Percentiles rank a stretch among this genome's conserved stretches.
Evolutionary conservation across 1,140 invertebrate species (phyloP).

Genomic region (Sarcophaga peregrina): DNA sequence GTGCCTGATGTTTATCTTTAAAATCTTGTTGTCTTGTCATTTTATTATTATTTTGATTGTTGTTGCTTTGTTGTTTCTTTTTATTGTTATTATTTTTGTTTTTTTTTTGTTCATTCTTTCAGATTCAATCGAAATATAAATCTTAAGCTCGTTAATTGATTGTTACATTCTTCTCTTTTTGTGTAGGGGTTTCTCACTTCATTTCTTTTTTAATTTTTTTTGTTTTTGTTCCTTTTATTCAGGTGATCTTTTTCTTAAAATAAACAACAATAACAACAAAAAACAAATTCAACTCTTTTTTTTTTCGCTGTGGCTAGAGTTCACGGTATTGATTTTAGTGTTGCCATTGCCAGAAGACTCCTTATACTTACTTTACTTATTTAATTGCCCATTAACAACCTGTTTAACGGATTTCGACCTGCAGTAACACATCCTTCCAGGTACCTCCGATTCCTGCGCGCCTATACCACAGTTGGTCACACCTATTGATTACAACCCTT

Average conservation of each 20-base stretch:
- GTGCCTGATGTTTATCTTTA: conserved; percentile 10
- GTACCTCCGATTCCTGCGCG: no score
- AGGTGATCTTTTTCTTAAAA: not conserved
- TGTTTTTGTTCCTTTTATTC: not conserved
- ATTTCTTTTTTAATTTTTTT: not conserved
- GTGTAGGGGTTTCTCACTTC: conserved; percentile 27
- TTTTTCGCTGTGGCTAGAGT: not conserved
- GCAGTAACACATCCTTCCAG: no score
- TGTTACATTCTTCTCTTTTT: conserved; percentile 54
- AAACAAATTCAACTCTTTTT: conserved; percentile 19
- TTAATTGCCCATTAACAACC: no score
- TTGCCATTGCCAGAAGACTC: no score
- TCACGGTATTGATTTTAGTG: not conserved
- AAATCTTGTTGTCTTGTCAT: conserved; percentile 34
- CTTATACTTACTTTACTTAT: no score
- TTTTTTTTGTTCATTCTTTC: not conserved
- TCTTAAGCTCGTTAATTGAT: conserved; percentile 61
- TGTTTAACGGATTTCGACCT: no score
- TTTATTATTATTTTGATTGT: conserved; percentile 34
- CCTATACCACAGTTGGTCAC: no score
- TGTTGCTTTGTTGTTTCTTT: conserved; percentile 37
- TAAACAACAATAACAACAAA: not conserved
- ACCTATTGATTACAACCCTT: no score
- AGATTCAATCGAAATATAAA: conserved; percentile 47
- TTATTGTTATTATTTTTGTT: conserved; percentile 27